A percentile compares a stretch with the other conserved stretches of the same genome.
These are phyloP conservation scores for Microplitis mediator DNA, from an alignment of 1,140 invertebrate species.

Conservation along the genomic window DNA sequence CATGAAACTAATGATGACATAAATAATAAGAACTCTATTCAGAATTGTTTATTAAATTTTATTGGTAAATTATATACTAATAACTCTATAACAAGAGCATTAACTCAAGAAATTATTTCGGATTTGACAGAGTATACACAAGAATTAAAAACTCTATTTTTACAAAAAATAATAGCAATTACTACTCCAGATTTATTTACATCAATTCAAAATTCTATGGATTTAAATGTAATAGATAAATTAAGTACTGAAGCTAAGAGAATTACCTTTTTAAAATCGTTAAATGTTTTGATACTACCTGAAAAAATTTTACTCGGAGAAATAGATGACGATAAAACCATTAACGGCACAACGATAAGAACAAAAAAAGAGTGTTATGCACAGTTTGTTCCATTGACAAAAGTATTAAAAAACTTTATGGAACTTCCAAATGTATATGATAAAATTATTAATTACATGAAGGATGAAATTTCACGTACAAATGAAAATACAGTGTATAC, in stretches of 20 bases:
- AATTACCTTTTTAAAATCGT: conserved; percentile 18
- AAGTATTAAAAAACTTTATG: conserved; percentile 8
- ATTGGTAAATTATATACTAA: too few relatives aligned
- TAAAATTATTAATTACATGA: conserved; percentile 6
- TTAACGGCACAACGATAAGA: conserved; percentile 13
- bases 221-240: conserved; percentile 9
- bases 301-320: conserved; percentile 15
- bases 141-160: too few relatives aligned
- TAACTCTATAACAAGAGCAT: too few relatives aligned
- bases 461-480: too few relatives aligned
- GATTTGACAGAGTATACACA: too few relatives aligned
- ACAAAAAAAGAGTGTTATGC: conserved; percentile 19
- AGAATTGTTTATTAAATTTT: too few relatives aligned
- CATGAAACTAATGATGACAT: too few relatives aligned
- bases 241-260: conserved; percentile 30
- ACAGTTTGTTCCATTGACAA: not conserved
- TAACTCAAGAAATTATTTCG: too few relatives aligned
- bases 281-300: conserved; percentile 16
- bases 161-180: too few relatives aligned
- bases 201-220: too few relatives aligned
- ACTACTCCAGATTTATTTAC: too few relatives aligned
- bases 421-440: conserved; percentile 5
- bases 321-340: conserved; percentile 15
- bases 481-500: not conserved
- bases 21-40: too few relatives aligned